phyloP scores from a whole-genome alignment of 2,888 invertebrate species.

The Autographa pulchrina region DNA sequence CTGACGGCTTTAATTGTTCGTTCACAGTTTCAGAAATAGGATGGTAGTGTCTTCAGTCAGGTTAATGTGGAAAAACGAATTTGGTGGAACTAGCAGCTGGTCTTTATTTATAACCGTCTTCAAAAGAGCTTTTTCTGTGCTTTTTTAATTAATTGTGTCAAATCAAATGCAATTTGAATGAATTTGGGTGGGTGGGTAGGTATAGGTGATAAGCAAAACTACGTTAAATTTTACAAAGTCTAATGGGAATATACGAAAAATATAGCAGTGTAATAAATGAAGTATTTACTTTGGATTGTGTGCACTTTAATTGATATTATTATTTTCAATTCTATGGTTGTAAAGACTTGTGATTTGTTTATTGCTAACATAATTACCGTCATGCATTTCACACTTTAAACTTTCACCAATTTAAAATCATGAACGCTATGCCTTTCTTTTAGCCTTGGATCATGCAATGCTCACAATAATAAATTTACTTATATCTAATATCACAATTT shows the following conservation, averaged over 20 bases:
- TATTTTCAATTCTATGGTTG: neutral
- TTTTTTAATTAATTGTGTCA: neutral
- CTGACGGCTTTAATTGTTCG: conserved; percentile 62
- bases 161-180: neutral
- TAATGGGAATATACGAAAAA: too few species aligned
- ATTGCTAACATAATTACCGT: conserved; percentile 21
- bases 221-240: too few species aligned
- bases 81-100: conserved; percentile 15
- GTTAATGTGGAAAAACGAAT: conserved; percentile 35
- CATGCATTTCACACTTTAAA: conserved; percentile 18
- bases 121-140: neutral
- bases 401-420: conserved; percentile 43
- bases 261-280: too few species aligned
- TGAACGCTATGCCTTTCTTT: conserved; percentile 23
- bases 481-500: conserved; percentile 49
- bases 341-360: conserved; percentile 3
- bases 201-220: too few species aligned
- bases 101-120: neutral
- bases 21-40: conserved; percentile 53
- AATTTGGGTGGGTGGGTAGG: neutral
- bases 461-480: conserved; percentile 29
- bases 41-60: conserved; percentile 32
- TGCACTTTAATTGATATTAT: neutral
- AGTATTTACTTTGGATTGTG: too few species aligned
- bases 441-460: conserved; percentile 34